phyloP scores from a whole-genome alignment of 2,113 vertebrate species.

The human (Homo sapiens) region GRCh38 chr1:193562001-193562500 shows the following conservation, averaged over 20 bases:
- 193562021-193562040: background rate
- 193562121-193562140: background rate
- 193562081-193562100: background rate
- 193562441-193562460: background rate
- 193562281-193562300: accelerated
- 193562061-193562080: background rate
- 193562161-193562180: background rate
- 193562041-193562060: background rate
- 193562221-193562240: background rate
- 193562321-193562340: background rate
- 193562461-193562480: background rate
- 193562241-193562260: too few relatives aligned
- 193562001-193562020: background rate
- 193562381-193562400: background rate
- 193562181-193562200: background rate
- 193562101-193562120: background rate
- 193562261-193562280: background rate
- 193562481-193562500: background rate
- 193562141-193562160: background rate
- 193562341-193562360: background rate
- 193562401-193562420: background rate
- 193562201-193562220: background rate
- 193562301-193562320: background rate
- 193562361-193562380: background rate
- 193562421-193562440: background rate